Evolutionary conservation across 2,113 vertebrate genomes (phyloP), one percentile per base, ranked within the genome.

Genomic region (Jaculus jaculus): DNA sequence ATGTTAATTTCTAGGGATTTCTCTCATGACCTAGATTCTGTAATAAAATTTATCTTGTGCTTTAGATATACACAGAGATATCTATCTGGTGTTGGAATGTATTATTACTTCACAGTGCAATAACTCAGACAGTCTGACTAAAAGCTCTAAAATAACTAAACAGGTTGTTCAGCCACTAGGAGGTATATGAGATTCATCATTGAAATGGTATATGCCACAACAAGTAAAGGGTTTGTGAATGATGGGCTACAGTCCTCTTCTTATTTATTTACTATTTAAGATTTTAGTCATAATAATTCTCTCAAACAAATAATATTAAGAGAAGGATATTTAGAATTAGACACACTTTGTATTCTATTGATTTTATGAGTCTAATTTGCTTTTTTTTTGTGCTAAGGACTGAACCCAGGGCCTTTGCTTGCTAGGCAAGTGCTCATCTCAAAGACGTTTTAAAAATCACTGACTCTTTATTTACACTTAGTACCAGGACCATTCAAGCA

Each of bases 101-200:
- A 84, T 85, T 92, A 60, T 87, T 85, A 85, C 90, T 83, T 94
- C 66, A 26, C 69, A 89, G 16, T 54, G 30, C 66, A 91, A 84
- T 94, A 91, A 90, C 87, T 92, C 93, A 89, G 61, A 26, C 61
- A 93, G 30, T 12, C 54, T 81, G 51, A 94, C 87, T 73, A 72
- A 61, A 60, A 93, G 26, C 73, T 95, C 84, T 86, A 63, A 95
- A 92, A 84, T 91, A 89, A 89, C 75, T 87, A 68, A 84, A 77
- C 71, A 86, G 92, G 77, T 78, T 95, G 87, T 78, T 91, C 87
- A 81, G 24, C 69, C 65, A 61, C 71, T 94, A 90, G 78, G 37
- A 82, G 86, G 34, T 26, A 37, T 84, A 42, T 72, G 34, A 18
- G 66, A 81, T 92, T 91, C 47, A 89, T 92, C 89, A 94, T 30